phyloP scores from a whole-genome alignment of 2,888 invertebrate species.

The Drosophila tripunctata region DNA sequence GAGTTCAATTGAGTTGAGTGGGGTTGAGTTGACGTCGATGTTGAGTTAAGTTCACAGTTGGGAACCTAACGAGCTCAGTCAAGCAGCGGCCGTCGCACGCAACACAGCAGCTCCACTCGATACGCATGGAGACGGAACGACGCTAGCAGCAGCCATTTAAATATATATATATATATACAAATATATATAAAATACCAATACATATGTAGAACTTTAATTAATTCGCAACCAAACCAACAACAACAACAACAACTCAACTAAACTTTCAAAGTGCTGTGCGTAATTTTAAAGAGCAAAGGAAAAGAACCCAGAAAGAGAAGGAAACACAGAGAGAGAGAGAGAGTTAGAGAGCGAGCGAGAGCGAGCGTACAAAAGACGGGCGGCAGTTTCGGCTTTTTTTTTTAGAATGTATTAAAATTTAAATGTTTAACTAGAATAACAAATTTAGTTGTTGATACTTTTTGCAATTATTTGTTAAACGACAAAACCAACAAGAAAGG shows the following conservation, averaged over 20 bases:
- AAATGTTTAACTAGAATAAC: constrained; percentile 79
- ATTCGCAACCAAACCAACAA: constrained; percentile 52
- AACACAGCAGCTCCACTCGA: constrained; percentile 45
- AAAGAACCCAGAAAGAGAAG: no score
- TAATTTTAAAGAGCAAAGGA: constrained; percentile 21
- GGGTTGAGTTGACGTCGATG: constrained; percentile 1
- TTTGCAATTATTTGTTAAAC: constrained; percentile 78
- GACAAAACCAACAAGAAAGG: constrained; percentile 24
- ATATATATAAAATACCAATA: constrained; percentile 13
- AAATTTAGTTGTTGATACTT: constrained; percentile 81
- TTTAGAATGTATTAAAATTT: constrained; percentile 76
- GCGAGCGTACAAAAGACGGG: constrained; percentile 48
- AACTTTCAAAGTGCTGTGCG: constrained; percentile 26
- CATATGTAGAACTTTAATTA: constrained; percentile 47
- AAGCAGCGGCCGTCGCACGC: constrained; percentile 63
- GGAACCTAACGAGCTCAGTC: constrained; percentile 31
- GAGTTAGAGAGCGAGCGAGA: constrained; percentile 23
- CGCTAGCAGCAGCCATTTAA: constrained; percentile 51
- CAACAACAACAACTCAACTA: constrained; percentile 26
- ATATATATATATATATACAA: constrained; percentile 17
- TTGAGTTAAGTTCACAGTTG: neutral
- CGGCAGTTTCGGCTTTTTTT: constrained; percentile 72
- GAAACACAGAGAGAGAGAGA: constrained; percentile 17
- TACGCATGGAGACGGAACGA: constrained; percentile 50
- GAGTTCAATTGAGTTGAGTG: constrained; percentile 5